Percentiles rank a stretch among this genome's conserved stretches.
Conservation (phyloP, 2,797 vertebrate species). For the Acanthis flammea region DNA sequence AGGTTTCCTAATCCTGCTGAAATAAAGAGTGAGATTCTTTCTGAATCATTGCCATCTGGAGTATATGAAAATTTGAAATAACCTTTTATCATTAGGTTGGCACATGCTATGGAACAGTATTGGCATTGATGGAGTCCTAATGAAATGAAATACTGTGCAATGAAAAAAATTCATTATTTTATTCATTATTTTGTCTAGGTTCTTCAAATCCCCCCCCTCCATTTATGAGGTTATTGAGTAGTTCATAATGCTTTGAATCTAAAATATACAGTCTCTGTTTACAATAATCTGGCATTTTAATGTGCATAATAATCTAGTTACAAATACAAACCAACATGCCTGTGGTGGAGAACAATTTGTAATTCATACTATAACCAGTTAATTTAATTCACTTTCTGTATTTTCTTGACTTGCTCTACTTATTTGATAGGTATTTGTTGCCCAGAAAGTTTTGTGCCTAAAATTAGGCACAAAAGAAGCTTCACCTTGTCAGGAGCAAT, state of each 20-base stretch:
- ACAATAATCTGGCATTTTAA: neutral
- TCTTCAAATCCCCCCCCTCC: neutral
- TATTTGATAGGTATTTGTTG: neutral
- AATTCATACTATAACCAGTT: neutral
- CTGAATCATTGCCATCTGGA: slow-evolving; percentile 55
- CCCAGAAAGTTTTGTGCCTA: neutral
- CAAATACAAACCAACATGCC: neutral
- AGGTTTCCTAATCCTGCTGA: slow-evolving; percentile 61
- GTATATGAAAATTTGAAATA: slow-evolving; percentile 52
- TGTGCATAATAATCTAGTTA: neutral
- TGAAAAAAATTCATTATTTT: neutral
- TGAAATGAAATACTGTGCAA: neutral
- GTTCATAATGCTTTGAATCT: neutral
- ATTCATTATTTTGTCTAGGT: neutral
- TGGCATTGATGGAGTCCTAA: slow-evolving; percentile 22
- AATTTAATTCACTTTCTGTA: neutral
- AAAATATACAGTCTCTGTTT: neutral
- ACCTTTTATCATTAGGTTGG: slow-evolving; percentile 35
- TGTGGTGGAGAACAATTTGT: neutral
- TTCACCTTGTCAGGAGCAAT: neutral
- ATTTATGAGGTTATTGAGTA: neutral
- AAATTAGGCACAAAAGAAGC: neutral
- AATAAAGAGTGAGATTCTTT: slow-evolving; percentile 31
- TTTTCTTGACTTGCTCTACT: neutral
- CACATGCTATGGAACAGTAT: neutral